phyloP scores from a whole-genome alignment of 2,888 invertebrate genomes.

The Epinotia ramella region DNA sequence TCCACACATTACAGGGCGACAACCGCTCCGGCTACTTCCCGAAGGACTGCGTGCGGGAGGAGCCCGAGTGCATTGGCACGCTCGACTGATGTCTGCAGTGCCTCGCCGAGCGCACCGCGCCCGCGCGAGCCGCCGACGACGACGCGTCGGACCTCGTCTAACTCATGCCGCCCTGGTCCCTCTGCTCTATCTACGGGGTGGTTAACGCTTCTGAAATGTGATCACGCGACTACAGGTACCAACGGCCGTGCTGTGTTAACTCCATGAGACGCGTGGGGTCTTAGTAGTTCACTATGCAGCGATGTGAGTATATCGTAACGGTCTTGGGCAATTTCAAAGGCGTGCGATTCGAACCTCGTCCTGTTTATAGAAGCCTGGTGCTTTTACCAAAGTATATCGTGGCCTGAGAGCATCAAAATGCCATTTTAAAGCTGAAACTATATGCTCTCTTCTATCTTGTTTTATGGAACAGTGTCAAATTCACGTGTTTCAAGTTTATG shows the following conservation, averaged over 20 bases:
- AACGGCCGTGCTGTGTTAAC: no score
- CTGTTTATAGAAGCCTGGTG: conserved; percentile 2
- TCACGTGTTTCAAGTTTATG: not conserved
- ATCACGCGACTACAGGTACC: not conserved
- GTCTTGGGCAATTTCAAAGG: not conserved
- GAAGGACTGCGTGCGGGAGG: conserved; percentile 90
- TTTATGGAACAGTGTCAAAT: not conserved
- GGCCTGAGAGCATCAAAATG: not conserved
- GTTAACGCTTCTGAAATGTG: no score
- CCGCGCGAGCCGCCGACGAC: conserved; percentile 48
- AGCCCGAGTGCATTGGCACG: conserved; percentile 82
- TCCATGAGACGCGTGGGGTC: not conserved
- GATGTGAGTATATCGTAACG: not conserved
- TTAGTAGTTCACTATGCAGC: not conserved
- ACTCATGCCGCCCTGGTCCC: conserved; percentile 25
- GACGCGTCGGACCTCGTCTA: conserved; percentile 47
- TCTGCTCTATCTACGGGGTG: not conserved
- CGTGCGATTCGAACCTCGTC: not conserved
- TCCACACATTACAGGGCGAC: conserved; percentile 67
- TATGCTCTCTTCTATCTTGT: not conserved
- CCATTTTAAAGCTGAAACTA: not conserved
- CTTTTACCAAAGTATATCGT: not conserved
- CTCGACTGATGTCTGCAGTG: conserved; percentile 82
- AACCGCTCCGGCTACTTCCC: conserved; percentile 90
- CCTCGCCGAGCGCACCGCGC: conserved; percentile 75